Percentiles rank a stretch among this genome's conserved stretches.
Conservation (phyloP, 2,797 vertebrate genomes). For the Anableps anableps region DNA sequence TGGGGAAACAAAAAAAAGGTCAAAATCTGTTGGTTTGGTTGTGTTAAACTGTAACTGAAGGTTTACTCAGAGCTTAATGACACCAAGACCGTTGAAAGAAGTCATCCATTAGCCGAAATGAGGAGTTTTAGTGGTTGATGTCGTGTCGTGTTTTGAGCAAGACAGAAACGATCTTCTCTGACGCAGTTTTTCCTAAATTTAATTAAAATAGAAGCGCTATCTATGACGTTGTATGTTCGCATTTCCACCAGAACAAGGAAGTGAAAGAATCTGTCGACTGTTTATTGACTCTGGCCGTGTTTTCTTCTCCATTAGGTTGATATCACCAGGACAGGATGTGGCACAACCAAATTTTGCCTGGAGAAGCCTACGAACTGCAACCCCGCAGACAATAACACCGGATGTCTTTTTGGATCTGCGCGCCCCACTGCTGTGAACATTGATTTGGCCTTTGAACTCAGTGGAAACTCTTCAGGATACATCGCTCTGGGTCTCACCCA, state of each 20-base stretch:
- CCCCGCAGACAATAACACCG: background rate
- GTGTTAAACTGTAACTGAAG: background rate
- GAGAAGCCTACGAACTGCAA: slow-evolving; percentile 12
- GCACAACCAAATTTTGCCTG: slow-evolving; percentile 24
- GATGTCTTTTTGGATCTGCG: slow-evolving; percentile 54
- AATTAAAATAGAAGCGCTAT: background rate
- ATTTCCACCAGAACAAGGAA: background rate
- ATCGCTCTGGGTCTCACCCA: slow-evolving; percentile 42
- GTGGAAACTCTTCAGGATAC: slow-evolving; percentile 19
- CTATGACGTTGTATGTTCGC: background rate
- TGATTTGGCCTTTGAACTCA: slow-evolving; percentile 23
- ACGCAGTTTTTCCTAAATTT: background rate
- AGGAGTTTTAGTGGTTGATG: background rate
- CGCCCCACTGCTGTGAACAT: fast-evolving
- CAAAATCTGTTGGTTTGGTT: background rate
- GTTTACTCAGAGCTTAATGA: background rate
- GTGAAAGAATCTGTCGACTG: background rate
- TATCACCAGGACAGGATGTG: slow-evolving; percentile 45
- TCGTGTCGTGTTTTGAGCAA: background rate
- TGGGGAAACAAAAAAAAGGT: background rate
- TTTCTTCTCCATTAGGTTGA: slow-evolving; percentile 37
- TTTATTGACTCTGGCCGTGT: background rate
- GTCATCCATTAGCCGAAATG: background rate
- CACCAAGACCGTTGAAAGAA: no score
- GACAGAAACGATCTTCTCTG: background rate